These are phyloP conservation scores for Sebastolobus altivelis DNA, from an alignment of 2,797 vertebrate genomes.

Conservation along the genomic window DNA sequence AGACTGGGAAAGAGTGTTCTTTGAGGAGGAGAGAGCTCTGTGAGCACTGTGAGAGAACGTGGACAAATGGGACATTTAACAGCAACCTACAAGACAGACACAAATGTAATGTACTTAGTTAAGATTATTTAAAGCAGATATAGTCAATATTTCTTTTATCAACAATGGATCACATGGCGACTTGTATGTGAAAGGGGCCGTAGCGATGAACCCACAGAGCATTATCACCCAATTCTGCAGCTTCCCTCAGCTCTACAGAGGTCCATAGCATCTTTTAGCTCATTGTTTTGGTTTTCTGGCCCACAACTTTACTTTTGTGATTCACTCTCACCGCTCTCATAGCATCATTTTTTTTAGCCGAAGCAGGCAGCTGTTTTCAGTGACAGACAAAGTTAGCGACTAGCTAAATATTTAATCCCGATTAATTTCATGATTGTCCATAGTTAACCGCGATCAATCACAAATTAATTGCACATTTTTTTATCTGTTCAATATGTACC, in stretches of 20 bases:
- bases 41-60: background rate
- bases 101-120: slow-evolving; percentile 3
- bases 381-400: too few species aligned
- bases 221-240: background rate
- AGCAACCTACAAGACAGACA: slow-evolving; percentile 18
- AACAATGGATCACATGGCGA: background rate
- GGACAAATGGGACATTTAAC: slow-evolving; percentile 31
- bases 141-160: slow-evolving; percentile 2
- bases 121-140: slow-evolving; percentile 3
- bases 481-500: too few species aligned
- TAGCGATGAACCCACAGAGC: background rate
- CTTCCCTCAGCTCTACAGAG: background rate
- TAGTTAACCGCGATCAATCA: too few species aligned
- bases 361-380: background rate
- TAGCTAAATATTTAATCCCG: too few species aligned
- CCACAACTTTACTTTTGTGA: too few species aligned
- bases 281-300: too few species aligned
- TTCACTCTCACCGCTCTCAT: too few species aligned
- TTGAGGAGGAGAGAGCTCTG: slow-evolving; percentile 17
- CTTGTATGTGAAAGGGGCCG: background rate
- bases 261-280: background rate
- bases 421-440: too few species aligned
- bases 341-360: background rate
- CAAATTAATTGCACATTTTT: too few species aligned
- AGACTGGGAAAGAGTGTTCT: slow-evolving; percentile 26